These are phyloP conservation scores for Enhydra lutris DNA, from an alignment of 2,113 vertebrate species.

Conservation along the genomic window DNA sequence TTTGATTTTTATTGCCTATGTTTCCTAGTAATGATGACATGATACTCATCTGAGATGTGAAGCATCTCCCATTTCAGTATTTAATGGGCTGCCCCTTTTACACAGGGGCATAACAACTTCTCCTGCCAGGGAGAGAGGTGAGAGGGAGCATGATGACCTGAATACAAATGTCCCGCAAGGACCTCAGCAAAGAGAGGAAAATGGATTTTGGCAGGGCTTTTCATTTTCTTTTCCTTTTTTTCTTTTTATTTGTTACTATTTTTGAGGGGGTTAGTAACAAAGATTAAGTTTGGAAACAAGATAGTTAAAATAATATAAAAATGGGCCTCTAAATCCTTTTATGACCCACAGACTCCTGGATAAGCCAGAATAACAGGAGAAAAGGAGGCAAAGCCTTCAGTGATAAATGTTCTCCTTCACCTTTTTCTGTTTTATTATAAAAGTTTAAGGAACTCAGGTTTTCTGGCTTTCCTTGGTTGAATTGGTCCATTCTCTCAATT, in stretches of 20 bases:
- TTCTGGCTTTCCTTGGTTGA: background rate
- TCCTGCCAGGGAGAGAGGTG: background rate
- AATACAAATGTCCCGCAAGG: background rate
- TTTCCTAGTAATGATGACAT: slow-evolving; percentile 12
- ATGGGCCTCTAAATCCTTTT: background rate
- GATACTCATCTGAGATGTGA: background rate
- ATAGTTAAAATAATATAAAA: slow-evolving; percentile 33
- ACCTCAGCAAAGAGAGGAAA: slow-evolving; percentile 17
- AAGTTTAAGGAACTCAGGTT: background rate
- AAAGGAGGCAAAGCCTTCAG: background rate
- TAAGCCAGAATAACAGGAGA: background rate
- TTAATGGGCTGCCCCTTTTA: background rate
- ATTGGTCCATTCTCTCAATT: background rate
- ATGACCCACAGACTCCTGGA: background rate
- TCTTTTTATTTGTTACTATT: background rate
- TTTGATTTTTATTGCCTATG: slow-evolving; percentile 10
- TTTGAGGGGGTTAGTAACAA: background rate
- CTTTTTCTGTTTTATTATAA: background rate
- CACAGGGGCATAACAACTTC: background rate
- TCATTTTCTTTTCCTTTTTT: background rate
- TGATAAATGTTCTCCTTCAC: background rate
- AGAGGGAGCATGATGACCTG: background rate
- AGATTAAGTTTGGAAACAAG: background rate
- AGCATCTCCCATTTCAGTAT: background rate
- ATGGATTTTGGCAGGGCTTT: background rate